These are phyloP conservation scores for Propithecus coquereli DNA, from an alignment of 2,113 vertebrate genomes.

Conservation along the genomic window DNA sequence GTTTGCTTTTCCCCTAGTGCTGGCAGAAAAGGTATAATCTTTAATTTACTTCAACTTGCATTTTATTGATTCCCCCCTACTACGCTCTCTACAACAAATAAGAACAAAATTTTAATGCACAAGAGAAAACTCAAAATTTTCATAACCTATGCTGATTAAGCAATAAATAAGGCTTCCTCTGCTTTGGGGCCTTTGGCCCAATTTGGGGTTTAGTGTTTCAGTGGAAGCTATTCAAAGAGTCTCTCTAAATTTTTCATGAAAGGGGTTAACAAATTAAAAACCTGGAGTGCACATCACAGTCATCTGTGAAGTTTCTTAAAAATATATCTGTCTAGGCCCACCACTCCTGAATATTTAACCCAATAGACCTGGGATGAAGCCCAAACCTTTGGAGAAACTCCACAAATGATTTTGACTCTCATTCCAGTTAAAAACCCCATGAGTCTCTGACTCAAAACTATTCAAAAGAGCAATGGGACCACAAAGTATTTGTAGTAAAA, in stretches of 20 bases:
- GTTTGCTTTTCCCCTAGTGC: neutral
- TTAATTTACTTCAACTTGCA: neutral
- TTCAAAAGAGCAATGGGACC: neutral
- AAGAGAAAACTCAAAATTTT: neutral
- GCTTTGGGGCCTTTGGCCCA: neutral
- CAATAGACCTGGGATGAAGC: neutral
- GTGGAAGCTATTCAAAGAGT: neutral
- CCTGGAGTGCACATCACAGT: neutral
- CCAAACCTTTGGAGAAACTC: neutral
- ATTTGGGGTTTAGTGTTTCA: slow-evolving; percentile 11
- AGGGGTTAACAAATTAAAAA: neutral
- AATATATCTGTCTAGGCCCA: neutral
- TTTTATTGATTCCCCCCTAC: neutral
- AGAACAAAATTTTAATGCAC: neutral
- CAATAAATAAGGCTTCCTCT: neutral
- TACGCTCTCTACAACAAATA: neutral
- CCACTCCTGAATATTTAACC: neutral
- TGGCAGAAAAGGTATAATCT: neutral
- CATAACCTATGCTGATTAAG: neutral
- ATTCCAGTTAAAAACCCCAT: neutral
- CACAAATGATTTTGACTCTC: neutral
- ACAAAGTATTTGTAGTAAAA: slow-evolving; percentile 18
- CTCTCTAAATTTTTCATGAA: neutral
- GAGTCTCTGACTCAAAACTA: neutral
- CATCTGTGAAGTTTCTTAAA: neutral